Conservation (phyloP, 2,888 invertebrate species). For the Cheilosia vulpina region DNA sequence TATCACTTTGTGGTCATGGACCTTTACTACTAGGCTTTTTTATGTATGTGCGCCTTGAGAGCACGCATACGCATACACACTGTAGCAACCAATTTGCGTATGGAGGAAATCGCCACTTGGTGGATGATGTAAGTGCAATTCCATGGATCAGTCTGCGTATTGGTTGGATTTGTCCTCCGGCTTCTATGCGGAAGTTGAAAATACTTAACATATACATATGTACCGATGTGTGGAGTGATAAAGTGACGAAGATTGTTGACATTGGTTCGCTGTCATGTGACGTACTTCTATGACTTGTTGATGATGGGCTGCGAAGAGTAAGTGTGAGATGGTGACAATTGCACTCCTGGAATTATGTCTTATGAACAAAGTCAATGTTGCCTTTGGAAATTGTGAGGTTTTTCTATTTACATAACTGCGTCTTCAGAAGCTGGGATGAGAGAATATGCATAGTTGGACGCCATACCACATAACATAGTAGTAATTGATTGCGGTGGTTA, state of each 20-base stretch:
- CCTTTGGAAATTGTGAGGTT: neutral
- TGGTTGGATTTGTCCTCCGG: constrained; percentile 31
- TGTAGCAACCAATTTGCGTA: neutral
- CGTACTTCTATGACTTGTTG: constrained; percentile 43
- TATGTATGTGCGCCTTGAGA: constrained; percentile 5
- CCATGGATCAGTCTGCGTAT: constrained; percentile 40
- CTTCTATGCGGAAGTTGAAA: constrained; percentile 68
- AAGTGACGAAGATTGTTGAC: constrained; percentile 65
- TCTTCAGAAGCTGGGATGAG: neutral
- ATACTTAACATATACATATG: constrained; percentile 19
- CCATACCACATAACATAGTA: neutral
- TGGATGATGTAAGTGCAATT: constrained; percentile 57
- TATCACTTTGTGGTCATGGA: constrained; percentile 66
- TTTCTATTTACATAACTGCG: constrained; percentile 14
- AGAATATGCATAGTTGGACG: neutral
- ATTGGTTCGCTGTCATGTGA: constrained; percentile 53
- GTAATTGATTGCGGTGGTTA: constrained; percentile 1
- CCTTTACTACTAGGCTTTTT: constrained; percentile 58
- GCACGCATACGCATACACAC: neutral
- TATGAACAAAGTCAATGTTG: constrained; percentile 3
- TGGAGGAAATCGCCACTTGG: constrained; percentile 32
- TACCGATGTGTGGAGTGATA: constrained; percentile 19
- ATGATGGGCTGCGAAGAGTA: neutral
- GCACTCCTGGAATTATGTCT: constrained; percentile 16
- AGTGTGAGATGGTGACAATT: constrained; percentile 44